Percentiles rank a stretch among this genome's conserved stretches.
Conservation (phyloP, 2,888 invertebrate species). For the Sinodicranocentrus sp. region DNA sequence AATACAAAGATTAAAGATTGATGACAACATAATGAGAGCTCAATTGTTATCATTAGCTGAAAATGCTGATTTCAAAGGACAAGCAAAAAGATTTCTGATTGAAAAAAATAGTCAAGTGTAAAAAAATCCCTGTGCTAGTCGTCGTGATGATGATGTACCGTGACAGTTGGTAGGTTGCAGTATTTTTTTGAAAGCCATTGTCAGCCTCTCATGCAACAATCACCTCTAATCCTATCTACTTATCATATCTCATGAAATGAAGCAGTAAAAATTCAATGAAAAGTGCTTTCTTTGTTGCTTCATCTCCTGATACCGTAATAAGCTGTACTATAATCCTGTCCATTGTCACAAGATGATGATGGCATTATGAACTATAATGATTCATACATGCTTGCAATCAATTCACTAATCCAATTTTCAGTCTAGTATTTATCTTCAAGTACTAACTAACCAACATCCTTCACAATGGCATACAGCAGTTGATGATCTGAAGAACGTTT, state of each 20-base stretch:
- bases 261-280: constrained; percentile 2
- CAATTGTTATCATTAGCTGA: constrained; percentile 6
- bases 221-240: neutral
- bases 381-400: neutral
- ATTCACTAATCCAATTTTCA: constrained; percentile 8
- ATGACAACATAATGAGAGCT: constrained; percentile 15
- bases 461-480: too few relatives aligned
- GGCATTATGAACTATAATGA: neutral
- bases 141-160: neutral
- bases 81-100: neutral
- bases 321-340: neutral
- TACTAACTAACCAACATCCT: too few relatives aligned
- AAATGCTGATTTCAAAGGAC: constrained; percentile 3
- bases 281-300: neutral
- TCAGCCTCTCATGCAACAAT: constrained; percentile 7
- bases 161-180: constrained; percentile 5
- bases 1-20: neutral
- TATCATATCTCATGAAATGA: constrained; percentile 14
- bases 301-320: neutral
- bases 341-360: neutral
- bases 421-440: neutral
- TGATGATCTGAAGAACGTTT: too few relatives aligned
- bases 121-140: neutral
- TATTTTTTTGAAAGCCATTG: neutral
- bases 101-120: neutral